phyloP scores from a whole-genome alignment of 2,797 vertebrate species.

The Pelodytes ibericus region DNA sequence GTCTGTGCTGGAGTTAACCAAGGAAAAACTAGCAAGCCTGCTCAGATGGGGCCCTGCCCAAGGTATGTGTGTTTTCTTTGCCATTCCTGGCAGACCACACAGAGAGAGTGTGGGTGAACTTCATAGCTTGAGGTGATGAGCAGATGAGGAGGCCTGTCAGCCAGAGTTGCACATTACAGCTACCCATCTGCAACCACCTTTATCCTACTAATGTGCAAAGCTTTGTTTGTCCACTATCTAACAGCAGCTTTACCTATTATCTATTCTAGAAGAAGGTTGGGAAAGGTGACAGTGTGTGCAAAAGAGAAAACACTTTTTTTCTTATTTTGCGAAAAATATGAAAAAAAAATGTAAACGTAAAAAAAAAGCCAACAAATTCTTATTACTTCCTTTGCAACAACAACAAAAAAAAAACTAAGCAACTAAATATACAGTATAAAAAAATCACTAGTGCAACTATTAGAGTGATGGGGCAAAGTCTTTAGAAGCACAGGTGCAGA shows the following conservation, averaged over 20 bases:
- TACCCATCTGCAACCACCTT: slow-evolving; percentile 64
- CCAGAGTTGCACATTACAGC: slow-evolving; percentile 68
- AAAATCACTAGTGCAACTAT: too few species aligned
- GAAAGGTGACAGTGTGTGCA: slow-evolving; percentile 53
- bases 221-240: slow-evolving; percentile 10
- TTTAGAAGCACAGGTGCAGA: too few species aligned
- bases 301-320: too few species aligned
- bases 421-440: too few species aligned
- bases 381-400: too few species aligned
- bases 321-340: too few species aligned
- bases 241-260: slow-evolving; percentile 59
- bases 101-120: slow-evolving; percentile 75
- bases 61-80: slow-evolving; percentile 77
- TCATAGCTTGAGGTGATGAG: slow-evolving; percentile 80
- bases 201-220: slow-evolving; percentile 16
- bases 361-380: too few species aligned
- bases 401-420: too few species aligned
- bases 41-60: slow-evolving; percentile 77
- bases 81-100: slow-evolving; percentile 88
- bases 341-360: too few species aligned
- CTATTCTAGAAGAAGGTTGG: slow-evolving; percentile 40
- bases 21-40: slow-evolving; percentile 68
- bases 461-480: too few species aligned
- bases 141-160: slow-evolving; percentile 73
- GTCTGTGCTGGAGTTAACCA: slow-evolving; percentile 76